Conservation (phyloP, 92 coral and sea anemone genomes). For the Parazoanthus atlanticus region DNA sequence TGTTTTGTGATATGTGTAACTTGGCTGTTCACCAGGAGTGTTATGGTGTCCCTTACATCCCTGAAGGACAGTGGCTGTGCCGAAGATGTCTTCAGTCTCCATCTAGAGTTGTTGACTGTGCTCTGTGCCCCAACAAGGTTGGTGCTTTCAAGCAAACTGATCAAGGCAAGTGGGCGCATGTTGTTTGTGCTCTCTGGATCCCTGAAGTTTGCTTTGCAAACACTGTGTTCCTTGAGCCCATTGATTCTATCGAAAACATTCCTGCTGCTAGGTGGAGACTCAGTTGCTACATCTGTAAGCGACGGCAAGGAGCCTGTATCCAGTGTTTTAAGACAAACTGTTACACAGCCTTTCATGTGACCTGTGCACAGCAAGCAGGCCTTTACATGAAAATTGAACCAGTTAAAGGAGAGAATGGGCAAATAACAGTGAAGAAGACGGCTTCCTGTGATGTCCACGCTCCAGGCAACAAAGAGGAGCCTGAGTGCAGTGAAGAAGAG, state of each 20-base stretch:
- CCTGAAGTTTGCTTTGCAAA: slow-evolving; percentile 99
- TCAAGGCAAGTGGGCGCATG: slow-evolving; percentile 97
- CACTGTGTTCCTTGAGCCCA: slow-evolving; percentile 98
- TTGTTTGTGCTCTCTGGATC: slow-evolving; percentile 98
- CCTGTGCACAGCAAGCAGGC: slow-evolving; percentile 99
- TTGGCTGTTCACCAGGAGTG: slow-evolving; percentile 99
- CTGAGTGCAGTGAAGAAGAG: slow-evolving; percentile 72
- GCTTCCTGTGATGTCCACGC: slow-evolving; percentile 96
- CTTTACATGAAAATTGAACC: slow-evolving; percentile 99
- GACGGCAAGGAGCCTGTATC: slow-evolving; percentile 97
- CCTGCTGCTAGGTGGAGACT: slow-evolving; percentile 98
- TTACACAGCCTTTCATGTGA: slow-evolving; percentile 99
- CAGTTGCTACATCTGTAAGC: slow-evolving; percentile 95
- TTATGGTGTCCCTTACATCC: slow-evolving; percentile 99
- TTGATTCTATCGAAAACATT: slow-evolving; percentile 96
- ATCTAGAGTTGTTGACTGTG: slow-evolving; percentile 97
- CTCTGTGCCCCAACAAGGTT: slow-evolving; percentile 96
- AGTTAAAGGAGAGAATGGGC: slow-evolving; percentile 86
- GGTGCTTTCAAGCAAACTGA: slow-evolving; percentile 99
- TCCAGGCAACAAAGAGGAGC: slow-evolving; percentile 69
- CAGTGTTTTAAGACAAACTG: slow-evolving; percentile 99
- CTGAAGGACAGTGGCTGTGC: slow-evolving; percentile 99
- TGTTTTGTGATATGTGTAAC: slow-evolving; percentile 99
- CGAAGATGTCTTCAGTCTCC: slow-evolving; percentile 99
- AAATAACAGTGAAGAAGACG: slow-evolving; percentile 91